Base-by-base conservation (phyloP, 2,113 vertebrate genomes). In the Brachirus orientalis region DNA sequence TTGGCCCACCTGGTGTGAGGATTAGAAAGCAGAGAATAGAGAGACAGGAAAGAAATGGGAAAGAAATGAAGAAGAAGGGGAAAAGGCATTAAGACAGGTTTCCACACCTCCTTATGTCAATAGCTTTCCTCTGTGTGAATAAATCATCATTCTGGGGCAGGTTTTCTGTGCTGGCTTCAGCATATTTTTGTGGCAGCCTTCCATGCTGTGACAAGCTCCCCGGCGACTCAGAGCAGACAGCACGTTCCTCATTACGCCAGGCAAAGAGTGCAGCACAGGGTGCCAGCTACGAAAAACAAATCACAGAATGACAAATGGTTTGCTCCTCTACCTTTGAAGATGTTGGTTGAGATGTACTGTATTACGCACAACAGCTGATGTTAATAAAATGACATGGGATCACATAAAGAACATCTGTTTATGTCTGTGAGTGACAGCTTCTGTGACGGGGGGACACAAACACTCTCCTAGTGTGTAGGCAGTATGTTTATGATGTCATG, bases 1-100 rank as follows among this genome's bases (percentile, higher is more conserved):
- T 99, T 99, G 0, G 98, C 98, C 98, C 98, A 99, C 91, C 98
- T 99, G 84, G 69, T 64, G 66, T 75, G 50, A 44, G 40, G 17
- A 77, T 47, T 44, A 60, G 56, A 68, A 72, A 16, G n/a, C 1
- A 45, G 61, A 20, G 65, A 50, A 63, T 70, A 19, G 40, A 60
- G 43, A 77, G 67, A 52, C 14, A 57, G 61, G 46, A 33, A 51
- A 18, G 22, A 54, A 60, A 73, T 59, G 41, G 28, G 38, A 22
- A 58, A 41, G 17, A 55, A 80, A 57, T 33, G 28, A 64, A 59
- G 52, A 40, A 41, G 72, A 72, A 75, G 8, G 33, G 2, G 53
- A 67, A 35, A 77, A 65, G 61, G 40, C 38, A 63, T 69, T 67
- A 56, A 62, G 74, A 63, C 43, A 54, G 56, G 60, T 59, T 77